Evolutionary conservation across 92 coral and sea anemone species (phyloP).

Genomic region (Ricordea florida): DNA sequence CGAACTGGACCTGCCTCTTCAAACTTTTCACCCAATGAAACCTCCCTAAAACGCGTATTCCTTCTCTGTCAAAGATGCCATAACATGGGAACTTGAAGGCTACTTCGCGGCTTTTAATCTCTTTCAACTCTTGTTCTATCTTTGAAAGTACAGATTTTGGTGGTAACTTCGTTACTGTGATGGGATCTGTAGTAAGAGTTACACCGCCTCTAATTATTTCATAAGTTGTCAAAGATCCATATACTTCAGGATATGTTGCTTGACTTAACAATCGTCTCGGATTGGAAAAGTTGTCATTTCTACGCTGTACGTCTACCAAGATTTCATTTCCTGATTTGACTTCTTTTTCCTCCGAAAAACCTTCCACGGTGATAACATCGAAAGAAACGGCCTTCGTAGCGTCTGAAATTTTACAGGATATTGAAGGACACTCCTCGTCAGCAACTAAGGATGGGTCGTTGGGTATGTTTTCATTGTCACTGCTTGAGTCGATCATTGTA

Average conservation of each 20-base stretch:
- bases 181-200: not conserved
- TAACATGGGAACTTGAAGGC: not conserved
- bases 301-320: not conserved
- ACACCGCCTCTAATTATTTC: not conserved
- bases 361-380: not conserved
- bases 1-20: constrained; percentile 14
- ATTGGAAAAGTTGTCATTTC: constrained; percentile 9
- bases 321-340: not conserved
- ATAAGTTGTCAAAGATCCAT: not conserved
- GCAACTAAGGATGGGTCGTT: too few species aligned
- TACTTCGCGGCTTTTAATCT: not conserved
- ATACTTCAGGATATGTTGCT: constrained; percentile 11
- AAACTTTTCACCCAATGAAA: constrained; percentile 26
- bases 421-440: too few species aligned
- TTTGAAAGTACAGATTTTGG: constrained; percentile 16
- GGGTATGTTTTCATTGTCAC: too few species aligned
- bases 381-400: not conserved
- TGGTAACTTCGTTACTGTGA: not conserved
- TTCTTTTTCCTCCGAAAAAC: not conserved
- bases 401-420: too few species aligned
- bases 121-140: not conserved
- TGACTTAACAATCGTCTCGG: constrained; percentile 6
- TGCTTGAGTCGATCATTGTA: not conserved
- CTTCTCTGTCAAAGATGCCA: constrained; percentile 29
- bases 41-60: constrained; percentile 15